These are phyloP conservation scores for Julus scanicus DNA, from an alignment of 2,888 invertebrate species.

Conservation along the genomic window DNA sequence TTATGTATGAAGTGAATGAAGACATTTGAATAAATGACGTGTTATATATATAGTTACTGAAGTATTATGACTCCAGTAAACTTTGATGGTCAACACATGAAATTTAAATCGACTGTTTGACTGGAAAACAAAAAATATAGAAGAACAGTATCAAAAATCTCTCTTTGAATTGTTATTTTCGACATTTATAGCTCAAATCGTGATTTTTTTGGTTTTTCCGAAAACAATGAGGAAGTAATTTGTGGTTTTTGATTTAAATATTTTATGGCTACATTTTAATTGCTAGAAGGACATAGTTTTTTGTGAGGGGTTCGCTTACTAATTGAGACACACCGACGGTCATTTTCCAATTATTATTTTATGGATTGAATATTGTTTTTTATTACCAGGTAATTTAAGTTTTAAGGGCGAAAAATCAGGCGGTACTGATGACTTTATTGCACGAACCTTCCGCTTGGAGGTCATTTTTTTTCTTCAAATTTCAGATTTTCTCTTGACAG, in stretches of 20 bases:
- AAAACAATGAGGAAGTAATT: conserved; percentile 1
- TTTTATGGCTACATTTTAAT: neutral
- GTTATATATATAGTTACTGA: too few species aligned
- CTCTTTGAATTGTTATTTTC: neutral
- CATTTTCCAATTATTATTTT: conserved; percentile 32
- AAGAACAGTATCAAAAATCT: neutral
- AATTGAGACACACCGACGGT: conserved; percentile 30
- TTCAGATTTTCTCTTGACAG: neutral
- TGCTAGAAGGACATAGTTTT: neutral
- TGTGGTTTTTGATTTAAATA: conserved; percentile 3
- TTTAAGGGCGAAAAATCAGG: conserved; percentile 34
- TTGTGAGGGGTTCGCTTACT: neutral
- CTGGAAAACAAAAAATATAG: too few species aligned
- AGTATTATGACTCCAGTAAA: too few species aligned
- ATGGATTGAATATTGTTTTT: neutral
- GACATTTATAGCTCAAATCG: neutral
- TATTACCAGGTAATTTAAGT: neutral
- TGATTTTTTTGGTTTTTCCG: neutral
- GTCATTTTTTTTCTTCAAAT: neutral
- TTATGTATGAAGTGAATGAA: too few species aligned
- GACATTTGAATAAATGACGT: too few species aligned
- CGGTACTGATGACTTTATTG: conserved; percentile 34
- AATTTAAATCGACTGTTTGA: too few species aligned
- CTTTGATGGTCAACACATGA: too few species aligned
- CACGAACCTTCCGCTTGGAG: neutral